Evolutionary conservation across 1,140 invertebrate genomes (phyloP).

Genomic region (Drosophila setifemur): DNA sequence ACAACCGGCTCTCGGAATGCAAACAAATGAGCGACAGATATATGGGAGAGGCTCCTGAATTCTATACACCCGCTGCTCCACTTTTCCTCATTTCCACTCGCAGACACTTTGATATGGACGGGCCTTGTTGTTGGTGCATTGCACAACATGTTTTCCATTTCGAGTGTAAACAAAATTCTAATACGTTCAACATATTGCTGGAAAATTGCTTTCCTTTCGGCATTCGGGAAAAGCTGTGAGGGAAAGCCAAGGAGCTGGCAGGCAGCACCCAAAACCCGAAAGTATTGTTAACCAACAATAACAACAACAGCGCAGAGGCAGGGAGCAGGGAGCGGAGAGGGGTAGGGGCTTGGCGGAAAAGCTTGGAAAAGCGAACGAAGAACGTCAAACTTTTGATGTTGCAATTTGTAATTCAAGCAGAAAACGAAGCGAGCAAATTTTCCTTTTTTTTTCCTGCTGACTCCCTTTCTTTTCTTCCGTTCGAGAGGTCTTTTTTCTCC

Average conservation of each 20-base stretch:
- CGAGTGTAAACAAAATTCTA: conserved; percentile 80
- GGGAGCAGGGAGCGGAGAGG: neutral
- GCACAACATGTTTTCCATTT: conserved; percentile 80
- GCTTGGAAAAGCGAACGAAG: conserved; percentile 56
- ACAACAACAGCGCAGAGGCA: conserved; percentile 34
- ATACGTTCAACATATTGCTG: conserved; percentile 80
- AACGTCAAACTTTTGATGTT: conserved; percentile 82
- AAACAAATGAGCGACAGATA: conserved; percentile 69
- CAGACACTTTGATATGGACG: neutral
- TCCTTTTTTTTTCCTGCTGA: conserved; percentile 47
- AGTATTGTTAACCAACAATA: conserved; percentile 78
- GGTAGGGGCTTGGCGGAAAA: neutral
- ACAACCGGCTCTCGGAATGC: conserved; percentile 72
- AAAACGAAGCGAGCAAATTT: conserved; percentile 79
- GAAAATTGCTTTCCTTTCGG: conserved; percentile 80
- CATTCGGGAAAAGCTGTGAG: conserved; percentile 37
- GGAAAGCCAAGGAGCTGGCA: conserved; percentile 31
- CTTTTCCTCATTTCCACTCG: conserved; percentile 2
- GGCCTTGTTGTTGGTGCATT: too few relatives aligned
- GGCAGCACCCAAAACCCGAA: conserved; percentile 56
- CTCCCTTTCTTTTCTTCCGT: conserved; percentile 25
- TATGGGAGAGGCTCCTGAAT: conserved; percentile 3
- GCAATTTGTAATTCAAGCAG: conserved; percentile 82
- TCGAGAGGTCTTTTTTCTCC: neutral
- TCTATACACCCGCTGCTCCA: neutral